Evolutionary conservation across 2,888 invertebrate genomes (phyloP).

Genomic region (Apamea epomidion): DNA sequence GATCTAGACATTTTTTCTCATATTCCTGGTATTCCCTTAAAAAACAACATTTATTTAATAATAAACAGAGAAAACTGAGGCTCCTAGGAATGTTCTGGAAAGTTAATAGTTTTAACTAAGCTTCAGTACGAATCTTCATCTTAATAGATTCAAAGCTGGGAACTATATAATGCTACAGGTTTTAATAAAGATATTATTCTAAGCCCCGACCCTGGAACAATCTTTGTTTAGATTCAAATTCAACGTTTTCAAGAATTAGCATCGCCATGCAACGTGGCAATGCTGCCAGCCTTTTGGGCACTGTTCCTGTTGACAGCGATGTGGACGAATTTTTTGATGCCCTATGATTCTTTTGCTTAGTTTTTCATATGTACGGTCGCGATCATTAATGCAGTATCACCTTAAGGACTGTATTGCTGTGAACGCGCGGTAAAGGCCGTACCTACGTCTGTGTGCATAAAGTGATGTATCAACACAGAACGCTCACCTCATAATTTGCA

Average conservation of each 20-base stretch:
- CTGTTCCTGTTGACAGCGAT: too few species aligned
- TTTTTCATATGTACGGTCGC: too few species aligned
- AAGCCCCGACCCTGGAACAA: neutral
- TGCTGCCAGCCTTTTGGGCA: too few species aligned
- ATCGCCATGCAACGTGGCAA: too few species aligned
- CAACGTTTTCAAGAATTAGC: neutral
- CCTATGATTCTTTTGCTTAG: too few species aligned
- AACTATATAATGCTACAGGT: neutral
- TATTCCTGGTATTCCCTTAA: neutral
- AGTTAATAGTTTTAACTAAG: neutral
- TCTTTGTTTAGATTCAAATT: slow-evolving; percentile 10
- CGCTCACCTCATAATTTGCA: too few species aligned
- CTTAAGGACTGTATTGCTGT: too few species aligned
- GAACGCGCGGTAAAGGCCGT: too few species aligned
- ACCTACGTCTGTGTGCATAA: too few species aligned
- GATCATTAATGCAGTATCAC: too few species aligned
- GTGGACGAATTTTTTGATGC: too few species aligned
- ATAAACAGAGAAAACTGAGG: neutral
- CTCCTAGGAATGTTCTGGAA: slow-evolving; percentile 6
- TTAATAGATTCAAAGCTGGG: neutral
- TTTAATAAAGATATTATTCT: slow-evolving; percentile 15
- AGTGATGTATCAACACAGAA: too few species aligned
- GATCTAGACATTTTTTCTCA: neutral
- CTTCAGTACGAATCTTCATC: neutral
- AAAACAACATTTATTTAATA: neutral